Evolutionary conservation across 2,113 vertebrate species (phyloP).

Genomic region (Pteruthius melanotis): DNA sequence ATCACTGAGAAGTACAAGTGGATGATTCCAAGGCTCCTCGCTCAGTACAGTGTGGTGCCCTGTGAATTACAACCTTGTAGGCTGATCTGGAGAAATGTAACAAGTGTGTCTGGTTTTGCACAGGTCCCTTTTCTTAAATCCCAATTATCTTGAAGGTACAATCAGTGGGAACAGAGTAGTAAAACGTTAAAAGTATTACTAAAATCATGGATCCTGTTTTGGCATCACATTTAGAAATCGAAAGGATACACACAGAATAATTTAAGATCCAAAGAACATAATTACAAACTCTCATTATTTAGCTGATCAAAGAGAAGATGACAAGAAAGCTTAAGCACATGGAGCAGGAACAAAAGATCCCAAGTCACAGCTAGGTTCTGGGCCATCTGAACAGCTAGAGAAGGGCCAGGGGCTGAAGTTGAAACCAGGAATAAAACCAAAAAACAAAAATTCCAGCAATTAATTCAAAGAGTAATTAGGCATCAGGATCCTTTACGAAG

Average conservation of each 20-base stretch:
- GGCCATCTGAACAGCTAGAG: background rate
- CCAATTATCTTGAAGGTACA: background rate
- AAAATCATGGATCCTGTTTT: background rate
- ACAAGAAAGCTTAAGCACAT: background rate
- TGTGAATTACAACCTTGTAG: background rate
- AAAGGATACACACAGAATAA: background rate
- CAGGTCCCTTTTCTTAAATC: background rate
- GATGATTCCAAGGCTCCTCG: background rate
- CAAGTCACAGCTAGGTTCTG: background rate
- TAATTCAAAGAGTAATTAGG: background rate
- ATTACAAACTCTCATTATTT: background rate
- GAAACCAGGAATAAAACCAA: background rate
- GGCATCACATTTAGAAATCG: background rate
- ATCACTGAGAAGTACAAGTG: rapidly evolving
- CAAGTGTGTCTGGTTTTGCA: background rate
- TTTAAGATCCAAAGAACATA: background rate
- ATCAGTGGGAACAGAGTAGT: background rate
- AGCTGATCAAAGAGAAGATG: background rate
- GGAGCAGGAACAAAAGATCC: background rate
- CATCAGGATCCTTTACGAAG: background rate
- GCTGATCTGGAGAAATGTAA: background rate
- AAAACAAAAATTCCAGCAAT: background rate
- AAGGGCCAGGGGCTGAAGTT: background rate
- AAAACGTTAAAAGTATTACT: background rate
- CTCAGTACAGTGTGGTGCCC: background rate